These are phyloP conservation scores for Ophiodon elongatus DNA, from an alignment of 2,113 vertebrate species.

Conservation along the genomic window DNA sequence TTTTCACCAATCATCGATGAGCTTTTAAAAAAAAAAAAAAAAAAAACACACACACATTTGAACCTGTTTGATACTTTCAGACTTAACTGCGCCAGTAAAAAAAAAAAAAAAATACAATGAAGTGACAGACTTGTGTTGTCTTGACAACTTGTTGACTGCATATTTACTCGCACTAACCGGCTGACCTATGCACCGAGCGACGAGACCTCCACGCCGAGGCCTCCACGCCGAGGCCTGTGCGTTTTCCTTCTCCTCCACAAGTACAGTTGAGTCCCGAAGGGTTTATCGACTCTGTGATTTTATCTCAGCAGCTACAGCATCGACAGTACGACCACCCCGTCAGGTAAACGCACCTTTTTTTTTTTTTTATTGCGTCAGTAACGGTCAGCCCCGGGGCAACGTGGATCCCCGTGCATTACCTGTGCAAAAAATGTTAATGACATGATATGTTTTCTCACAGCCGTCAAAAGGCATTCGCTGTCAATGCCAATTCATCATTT, in stretches of 20 bases:
- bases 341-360: slow-evolving; percentile 6
- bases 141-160: slow-evolving; percentile 2
- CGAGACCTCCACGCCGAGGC: slow-evolving; percentile 5
- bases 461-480: slow-evolving; percentile 64
- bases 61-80: not conserved
- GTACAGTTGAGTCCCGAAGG: slow-evolving; percentile 39
- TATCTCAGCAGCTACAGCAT: slow-evolving; percentile 34
- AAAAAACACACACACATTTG: no score
- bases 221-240: not conserved
- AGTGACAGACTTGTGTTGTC: not conserved
- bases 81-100: not conserved
- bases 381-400: slow-evolving; percentile 33
- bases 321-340: slow-evolving; percentile 14
- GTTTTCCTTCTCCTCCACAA: slow-evolving; percentile 5
- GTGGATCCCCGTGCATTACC: no score
- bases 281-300: slow-evolving; percentile 28
- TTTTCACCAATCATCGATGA: not conserved
- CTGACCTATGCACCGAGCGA: slow-evolving; percentile 68
- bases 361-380: slow-evolving; percentile 6
- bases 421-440: not conserved
- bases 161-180: slow-evolving; percentile 48
- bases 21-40: not conserved
- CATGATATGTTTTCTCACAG: slow-evolving; percentile 13
- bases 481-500: slow-evolving; percentile 52
- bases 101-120: not conserved